Percentiles rank a stretch among this genome's conserved stretches.
These are phyloP conservation scores for Oreotragus oreotragus DNA, from an alignment of 2,113 vertebrate genomes.

Conservation along the genomic window DNA sequence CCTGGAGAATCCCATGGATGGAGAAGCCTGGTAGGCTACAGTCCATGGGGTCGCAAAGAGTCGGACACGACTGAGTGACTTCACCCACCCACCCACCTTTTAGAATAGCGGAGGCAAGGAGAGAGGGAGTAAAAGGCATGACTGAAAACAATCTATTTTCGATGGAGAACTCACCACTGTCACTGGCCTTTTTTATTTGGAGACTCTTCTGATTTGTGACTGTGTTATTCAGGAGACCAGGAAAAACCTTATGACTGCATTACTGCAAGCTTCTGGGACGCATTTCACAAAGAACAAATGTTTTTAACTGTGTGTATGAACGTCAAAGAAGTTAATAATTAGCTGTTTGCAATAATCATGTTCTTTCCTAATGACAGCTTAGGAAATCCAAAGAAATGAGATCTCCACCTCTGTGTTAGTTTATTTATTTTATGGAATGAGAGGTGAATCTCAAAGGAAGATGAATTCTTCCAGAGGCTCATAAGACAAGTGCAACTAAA, in stretches of 20 bases:
- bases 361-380: not conserved
- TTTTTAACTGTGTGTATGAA: not conserved
- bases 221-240: not conserved
- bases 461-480: not conserved
- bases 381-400: not conserved
- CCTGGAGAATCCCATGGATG: too few relatives aligned
- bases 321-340: not conserved
- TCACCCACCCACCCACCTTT: too few relatives aligned
- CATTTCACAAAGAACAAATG: not conserved
- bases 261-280: not conserved
- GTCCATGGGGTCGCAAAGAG: too few relatives aligned
- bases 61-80: too few relatives aligned
- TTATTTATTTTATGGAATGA: conserved; percentile 40
- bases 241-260: fast-evolving
- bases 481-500: not conserved
- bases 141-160: not conserved
- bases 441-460: not conserved
- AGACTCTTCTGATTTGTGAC: conserved; percentile 1
- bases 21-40: too few relatives aligned
- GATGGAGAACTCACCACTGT: not conserved
- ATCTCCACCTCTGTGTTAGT: not conserved
- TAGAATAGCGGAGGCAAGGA: not conserved
- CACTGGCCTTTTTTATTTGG: not conserved
- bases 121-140: not conserved
- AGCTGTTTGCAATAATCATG: not conserved